Evolutionary conservation across 53 echinoderm and acorn worm species (phyloP).

Genomic region (Pentamera pediparva): DNA sequence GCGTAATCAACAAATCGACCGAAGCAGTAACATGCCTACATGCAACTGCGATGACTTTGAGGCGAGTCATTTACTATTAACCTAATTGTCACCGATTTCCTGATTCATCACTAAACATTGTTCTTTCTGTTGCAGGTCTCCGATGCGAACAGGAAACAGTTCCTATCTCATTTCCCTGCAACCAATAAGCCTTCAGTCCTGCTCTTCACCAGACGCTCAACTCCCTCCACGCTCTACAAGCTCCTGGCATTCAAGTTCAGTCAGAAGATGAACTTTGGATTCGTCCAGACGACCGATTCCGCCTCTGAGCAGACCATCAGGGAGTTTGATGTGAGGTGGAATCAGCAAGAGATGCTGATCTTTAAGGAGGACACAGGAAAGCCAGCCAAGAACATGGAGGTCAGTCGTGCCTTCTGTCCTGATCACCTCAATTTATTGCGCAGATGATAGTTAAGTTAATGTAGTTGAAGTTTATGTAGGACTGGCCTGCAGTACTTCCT

Average conservation of each 20-base stretch:
- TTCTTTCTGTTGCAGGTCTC: constrained; percentile 69
- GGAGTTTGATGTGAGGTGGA: constrained; percentile 42
- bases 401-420: no score
- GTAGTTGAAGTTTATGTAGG: no score
- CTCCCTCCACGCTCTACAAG: constrained; percentile 58
- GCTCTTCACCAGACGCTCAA: constrained; percentile 61
- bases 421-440: no score
- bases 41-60: no score
- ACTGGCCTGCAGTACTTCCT: no score
- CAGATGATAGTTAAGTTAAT: no score
- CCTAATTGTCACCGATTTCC: no score
- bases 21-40: no score
- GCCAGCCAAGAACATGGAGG: constrained; percentile 66
- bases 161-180: constrained; percentile 51
- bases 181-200: constrained; percentile 81
- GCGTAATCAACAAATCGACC: no score
- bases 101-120: no score
- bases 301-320: constrained; percentile 45
- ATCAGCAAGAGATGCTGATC: constrained; percentile 55
- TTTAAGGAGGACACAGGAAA: constrained; percentile 67
- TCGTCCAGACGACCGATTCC: constrained; percentile 38
- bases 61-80: no score
- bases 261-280: constrained; percentile 66
- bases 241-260: constrained; percentile 53
- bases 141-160: constrained; percentile 53